These are phyloP conservation scores for Pseudopleuronectes americanus DNA, from an alignment of 2,797 vertebrate species.

Conservation along the genomic window DNA sequence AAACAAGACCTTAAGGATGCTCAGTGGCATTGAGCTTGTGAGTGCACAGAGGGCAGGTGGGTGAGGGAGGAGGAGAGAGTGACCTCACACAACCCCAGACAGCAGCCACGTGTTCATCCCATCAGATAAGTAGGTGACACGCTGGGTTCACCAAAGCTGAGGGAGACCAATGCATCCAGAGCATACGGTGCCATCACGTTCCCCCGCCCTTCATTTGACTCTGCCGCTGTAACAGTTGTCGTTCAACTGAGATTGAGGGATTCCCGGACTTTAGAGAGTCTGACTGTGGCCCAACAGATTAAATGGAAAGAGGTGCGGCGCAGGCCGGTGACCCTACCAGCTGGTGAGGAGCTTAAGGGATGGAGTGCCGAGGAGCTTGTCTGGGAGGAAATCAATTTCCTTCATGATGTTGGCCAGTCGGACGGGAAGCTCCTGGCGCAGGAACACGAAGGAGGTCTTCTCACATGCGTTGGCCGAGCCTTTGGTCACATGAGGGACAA, in stretches of 20 bases:
- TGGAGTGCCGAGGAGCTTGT: slow-evolving; percentile 89
- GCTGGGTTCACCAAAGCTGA: no score
- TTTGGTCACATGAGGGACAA: slow-evolving; percentile 70
- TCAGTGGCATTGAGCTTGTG: no score
- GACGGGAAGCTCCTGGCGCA: slow-evolving; percentile 96
- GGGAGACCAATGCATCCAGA: no score
- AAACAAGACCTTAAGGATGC: no score
- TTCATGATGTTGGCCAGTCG: slow-evolving; percentile 96
- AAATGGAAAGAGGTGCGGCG: background rate
- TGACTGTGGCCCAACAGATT: background rate
- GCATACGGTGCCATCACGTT: no score
- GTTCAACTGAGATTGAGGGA: background rate
- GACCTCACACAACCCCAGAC: no score
- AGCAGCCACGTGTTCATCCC: no score
- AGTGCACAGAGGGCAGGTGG: no score
- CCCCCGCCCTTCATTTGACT: no score
- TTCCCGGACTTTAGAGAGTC: background rate
- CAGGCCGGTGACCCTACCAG: slow-evolving; percentile 78
- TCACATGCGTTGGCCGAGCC: slow-evolving; percentile 96
- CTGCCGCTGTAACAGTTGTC: background rate
- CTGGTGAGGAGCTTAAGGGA: slow-evolving; percentile 93
- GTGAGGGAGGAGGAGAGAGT: background rate
- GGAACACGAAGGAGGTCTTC: slow-evolving; percentile 96
- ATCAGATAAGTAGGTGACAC: no score
- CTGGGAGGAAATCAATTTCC: slow-evolving; percentile 96